Percentiles rank a stretch among this genome's conserved stretches.
These are phyloP conservation scores for Rhinoraja longicauda DNA, from an alignment of 2,797 vertebrate species.

Conservation along the genomic window DNA sequence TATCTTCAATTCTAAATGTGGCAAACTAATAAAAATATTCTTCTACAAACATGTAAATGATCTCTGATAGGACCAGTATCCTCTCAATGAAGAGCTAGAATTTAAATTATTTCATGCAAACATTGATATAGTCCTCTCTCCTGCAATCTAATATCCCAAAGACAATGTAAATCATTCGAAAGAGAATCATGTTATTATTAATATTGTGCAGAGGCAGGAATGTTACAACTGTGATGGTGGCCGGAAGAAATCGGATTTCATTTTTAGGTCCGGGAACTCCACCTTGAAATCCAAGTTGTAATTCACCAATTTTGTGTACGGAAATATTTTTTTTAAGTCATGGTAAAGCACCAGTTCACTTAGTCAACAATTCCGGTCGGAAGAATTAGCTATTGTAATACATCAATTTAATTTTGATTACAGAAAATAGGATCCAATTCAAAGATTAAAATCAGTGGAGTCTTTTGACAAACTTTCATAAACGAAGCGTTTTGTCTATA, in stretches of 20 bases:
- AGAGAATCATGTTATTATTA: neutral
- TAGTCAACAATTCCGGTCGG: neutral
- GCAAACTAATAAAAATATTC: neutral
- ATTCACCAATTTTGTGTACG: neutral
- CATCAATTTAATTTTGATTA: neutral
- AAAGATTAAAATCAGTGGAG: neutral
- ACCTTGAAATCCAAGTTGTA: conserved; percentile 1
- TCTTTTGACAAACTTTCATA: neutral
- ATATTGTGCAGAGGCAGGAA: too few relatives aligned
- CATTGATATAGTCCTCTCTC: neutral
- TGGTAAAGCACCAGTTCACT: neutral
- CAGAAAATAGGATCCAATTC: neutral
- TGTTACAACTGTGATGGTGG: neutral
- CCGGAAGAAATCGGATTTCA: neutral
- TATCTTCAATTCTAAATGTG: neutral
- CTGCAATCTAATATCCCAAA: neutral
- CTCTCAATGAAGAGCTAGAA: neutral
- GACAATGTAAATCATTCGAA: neutral
- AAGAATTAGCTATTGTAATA: neutral
- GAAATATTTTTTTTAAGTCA: too few relatives aligned
- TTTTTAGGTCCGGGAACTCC: neutral
- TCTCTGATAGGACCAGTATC: neutral
- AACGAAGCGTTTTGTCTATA: neutral
- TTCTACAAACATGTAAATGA: neutral
- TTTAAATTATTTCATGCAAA: neutral